Percentiles rank a stretch among this genome's conserved stretches.
Conservation (phyloP, 2,888 invertebrate species). For the Acrobasis consociella region DNA sequence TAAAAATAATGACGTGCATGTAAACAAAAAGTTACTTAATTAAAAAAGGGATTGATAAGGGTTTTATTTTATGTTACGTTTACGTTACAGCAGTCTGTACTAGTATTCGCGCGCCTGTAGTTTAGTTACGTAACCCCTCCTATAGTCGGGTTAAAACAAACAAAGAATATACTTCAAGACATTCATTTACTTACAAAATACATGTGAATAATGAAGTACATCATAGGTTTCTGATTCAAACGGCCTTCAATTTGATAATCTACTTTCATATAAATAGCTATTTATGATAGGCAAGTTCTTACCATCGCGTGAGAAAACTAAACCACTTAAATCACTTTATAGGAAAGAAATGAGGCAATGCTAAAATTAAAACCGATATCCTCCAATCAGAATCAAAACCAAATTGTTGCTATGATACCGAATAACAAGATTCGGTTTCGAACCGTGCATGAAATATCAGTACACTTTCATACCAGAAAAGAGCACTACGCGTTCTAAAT, state of each 20-base stretch:
- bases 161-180: no score
- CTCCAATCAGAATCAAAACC: conserved; percentile 9
- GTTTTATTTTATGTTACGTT: no score
- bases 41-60: no score
- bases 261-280: conserved; percentile 3
- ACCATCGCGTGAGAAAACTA: conserved; percentile 1
- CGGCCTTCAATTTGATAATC: conserved; percentile 9
- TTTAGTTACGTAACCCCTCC: no score
- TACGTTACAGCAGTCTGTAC: no score
- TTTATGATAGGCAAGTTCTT: neutral
- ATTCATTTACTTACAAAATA: neutral
- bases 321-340: conserved; percentile 4
- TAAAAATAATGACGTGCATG: no score
- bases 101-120: no score
- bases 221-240: neutral
- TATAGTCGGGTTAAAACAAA: no score
- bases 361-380: neutral
- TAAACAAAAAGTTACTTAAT: no score
- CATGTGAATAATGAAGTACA: neutral
- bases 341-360: conserved; percentile 2
- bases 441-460: conserved; percentile 39
- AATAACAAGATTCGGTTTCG: conserved; percentile 59
- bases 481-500: conserved; percentile 48
- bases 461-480: conserved; percentile 36
- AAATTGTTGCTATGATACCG: conserved; percentile 56